phyloP scores from a whole-genome alignment of 1,140 invertebrate species.

The Euglossa dilemma region DNA sequence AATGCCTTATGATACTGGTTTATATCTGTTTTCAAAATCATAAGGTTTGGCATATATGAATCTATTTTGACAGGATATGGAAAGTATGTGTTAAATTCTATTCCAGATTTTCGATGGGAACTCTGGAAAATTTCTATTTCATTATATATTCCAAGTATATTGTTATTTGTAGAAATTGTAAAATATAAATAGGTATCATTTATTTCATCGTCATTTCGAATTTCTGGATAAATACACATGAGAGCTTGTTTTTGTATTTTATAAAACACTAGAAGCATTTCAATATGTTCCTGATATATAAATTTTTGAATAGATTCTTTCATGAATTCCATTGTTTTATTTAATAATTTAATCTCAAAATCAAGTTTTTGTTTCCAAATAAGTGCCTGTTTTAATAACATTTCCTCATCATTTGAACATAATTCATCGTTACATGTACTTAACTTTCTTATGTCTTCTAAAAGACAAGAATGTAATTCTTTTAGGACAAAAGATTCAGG shows the following conservation, averaged over 20 bases:
- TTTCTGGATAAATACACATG: conserved; percentile 75
- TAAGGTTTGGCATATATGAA: conserved; percentile 68
- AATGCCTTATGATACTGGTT: conserved; percentile 68
- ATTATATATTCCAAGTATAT: conserved; percentile 70
- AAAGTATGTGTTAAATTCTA: conserved; percentile 67
- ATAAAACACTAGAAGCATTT: conserved; percentile 68
- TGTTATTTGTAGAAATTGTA: conserved; percentile 49
- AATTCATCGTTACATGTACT: conserved; percentile 5
- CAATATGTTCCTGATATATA: conserved; percentile 67
- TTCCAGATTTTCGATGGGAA: conserved; percentile 46
- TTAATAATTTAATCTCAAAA: conserved; percentile 72
- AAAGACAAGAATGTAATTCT: conserved; percentile 25
- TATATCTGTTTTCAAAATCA: conserved; percentile 68
- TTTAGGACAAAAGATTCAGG: neutral
- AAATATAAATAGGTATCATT: conserved; percentile 70
- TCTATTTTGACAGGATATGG: conserved; percentile 69
- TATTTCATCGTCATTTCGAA: conserved; percentile 73
- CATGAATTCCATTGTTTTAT: conserved; percentile 50
- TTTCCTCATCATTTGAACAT: conserved; percentile 25
- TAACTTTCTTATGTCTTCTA: conserved; percentile 3
- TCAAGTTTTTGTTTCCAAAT: conserved; percentile 73
- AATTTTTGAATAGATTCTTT: conserved; percentile 58
- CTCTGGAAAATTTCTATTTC: conserved; percentile 77
- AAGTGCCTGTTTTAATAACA: conserved; percentile 52
- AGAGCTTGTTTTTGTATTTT: conserved; percentile 74